Conservation (phyloP, 1,140 invertebrate species). For the Drosophila oshimai region DNA sequence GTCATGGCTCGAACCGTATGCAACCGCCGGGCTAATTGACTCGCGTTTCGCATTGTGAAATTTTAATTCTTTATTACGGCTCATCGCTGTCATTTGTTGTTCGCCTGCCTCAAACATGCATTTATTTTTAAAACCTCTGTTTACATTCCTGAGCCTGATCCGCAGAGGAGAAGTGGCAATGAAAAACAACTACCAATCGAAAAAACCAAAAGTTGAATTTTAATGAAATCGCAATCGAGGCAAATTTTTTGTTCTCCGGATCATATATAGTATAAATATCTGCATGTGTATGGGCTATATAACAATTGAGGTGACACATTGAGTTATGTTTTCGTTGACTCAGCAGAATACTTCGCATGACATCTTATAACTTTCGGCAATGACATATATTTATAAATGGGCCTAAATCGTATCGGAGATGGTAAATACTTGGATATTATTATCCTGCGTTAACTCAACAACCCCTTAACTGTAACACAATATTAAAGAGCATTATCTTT, state of each 20-base stretch:
- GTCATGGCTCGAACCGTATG: constrained; percentile 46
- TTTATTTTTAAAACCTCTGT: constrained; percentile 60
- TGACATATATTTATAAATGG: constrained; percentile 38
- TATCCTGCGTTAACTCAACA: too few relatives aligned
- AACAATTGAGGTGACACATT: constrained; percentile 69
- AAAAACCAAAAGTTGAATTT: constrained; percentile 34
- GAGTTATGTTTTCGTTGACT: constrained; percentile 65
- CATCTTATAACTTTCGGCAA: constrained; percentile 48
- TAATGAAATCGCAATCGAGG: constrained; percentile 60
- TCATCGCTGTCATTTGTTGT: neutral
- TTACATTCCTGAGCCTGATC: constrained; percentile 47
- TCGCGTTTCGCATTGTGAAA: constrained; percentile 29
- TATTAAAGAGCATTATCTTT: too few relatives aligned
- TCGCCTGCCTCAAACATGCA: constrained; percentile 5
- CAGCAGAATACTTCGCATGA: constrained; percentile 54
- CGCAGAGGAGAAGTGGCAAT: constrained; percentile 4
- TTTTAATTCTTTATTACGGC: constrained; percentile 36
- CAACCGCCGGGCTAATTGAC: constrained; percentile 48
- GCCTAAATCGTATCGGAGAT: constrained; percentile 25
- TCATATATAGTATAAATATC: neutral
- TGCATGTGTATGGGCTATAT: constrained; percentile 18
- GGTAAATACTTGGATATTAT: too few relatives aligned
- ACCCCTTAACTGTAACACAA: too few relatives aligned
- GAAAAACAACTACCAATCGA: constrained; percentile 3
- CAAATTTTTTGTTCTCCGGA: constrained; percentile 45